Conservation (phyloP, 2,888 invertebrate genomes). For the Crepidodera aurea region DNA sequence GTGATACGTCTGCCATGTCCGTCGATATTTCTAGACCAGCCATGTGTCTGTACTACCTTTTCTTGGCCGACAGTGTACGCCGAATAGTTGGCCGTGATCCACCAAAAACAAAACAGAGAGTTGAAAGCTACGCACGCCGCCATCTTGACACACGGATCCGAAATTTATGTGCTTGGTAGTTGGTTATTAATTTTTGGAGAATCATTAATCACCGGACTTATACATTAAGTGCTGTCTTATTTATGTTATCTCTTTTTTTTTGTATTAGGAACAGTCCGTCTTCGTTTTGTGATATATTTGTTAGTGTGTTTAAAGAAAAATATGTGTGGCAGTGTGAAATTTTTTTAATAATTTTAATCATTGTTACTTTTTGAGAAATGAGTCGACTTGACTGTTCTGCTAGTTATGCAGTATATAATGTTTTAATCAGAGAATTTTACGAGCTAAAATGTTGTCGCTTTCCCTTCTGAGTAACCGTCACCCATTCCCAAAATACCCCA, state of each 20-base stretch:
- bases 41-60: constrained; percentile 49
- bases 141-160: constrained; percentile 55
- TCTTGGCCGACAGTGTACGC: constrained; percentile 46
- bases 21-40: constrained; percentile 51
- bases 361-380: too few relatives aligned
- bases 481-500: too few relatives aligned
- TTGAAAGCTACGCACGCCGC: constrained; percentile 47
- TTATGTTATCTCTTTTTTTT: constrained; percentile 36
- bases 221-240: constrained; percentile 53
- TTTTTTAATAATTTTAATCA: too few relatives aligned
- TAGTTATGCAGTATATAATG: too few relatives aligned
- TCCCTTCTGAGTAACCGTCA: too few relatives aligned
- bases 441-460: too few relatives aligned
- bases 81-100: constrained; percentile 55
- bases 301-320: too few relatives aligned
- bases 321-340: too few relatives aligned
- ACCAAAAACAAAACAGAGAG: constrained; percentile 54
- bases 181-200: constrained; percentile 56
- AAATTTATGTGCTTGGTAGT: constrained; percentile 53
- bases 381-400: too few relatives aligned
- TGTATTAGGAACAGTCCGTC: too few relatives aligned
- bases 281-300: too few relatives aligned
- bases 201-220: constrained; percentile 55
- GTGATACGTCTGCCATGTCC: constrained; percentile 47
- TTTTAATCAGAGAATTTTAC: too few relatives aligned